Percentiles rank a stretch among this genome's conserved stretches.
Conservation (phyloP, 2,888 invertebrate species). For the Ophion obscuratus region DNA sequence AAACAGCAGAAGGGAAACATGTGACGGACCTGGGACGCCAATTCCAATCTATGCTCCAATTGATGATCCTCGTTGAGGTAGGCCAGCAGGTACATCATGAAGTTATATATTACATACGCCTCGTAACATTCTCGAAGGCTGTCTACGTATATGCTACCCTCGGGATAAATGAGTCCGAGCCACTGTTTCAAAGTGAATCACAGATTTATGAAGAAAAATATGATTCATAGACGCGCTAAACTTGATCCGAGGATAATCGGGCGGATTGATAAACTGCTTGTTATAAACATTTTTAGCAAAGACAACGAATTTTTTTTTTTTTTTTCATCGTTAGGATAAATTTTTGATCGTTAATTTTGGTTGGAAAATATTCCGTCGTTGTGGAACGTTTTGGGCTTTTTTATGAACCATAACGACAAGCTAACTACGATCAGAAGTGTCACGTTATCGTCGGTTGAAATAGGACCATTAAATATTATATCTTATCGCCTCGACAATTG, state of each 20-base stretch:
- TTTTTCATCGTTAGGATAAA: no score
- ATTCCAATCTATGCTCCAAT: constrained; percentile 91
- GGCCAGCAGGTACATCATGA: constrained; percentile 96
- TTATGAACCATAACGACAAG: no score
- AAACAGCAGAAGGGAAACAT: constrained; percentile 96
- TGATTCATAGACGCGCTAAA: background rate
- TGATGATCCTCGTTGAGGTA: constrained; percentile 95
- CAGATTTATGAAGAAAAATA: background rate
- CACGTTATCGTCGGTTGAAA: background rate
- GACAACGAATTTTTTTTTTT: no score
- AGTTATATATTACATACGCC: constrained; percentile 99
- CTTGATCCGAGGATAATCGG: no score
- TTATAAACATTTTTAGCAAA: no score
- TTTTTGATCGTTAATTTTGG: no score
- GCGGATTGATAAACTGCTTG: no score
- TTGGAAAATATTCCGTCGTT: no score
- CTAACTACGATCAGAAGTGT: no score
- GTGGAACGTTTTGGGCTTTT: no score
- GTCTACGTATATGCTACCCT: constrained; percentile 96
- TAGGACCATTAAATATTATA: constrained; percentile 10
- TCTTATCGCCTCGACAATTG: constrained; percentile 5
- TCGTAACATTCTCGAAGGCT: constrained; percentile 98
- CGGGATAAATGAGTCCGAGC: constrained; percentile 94
- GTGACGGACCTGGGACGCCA: constrained; percentile 94
- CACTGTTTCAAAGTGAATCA: constrained; percentile 85